Conservation (phyloP, 1,140 invertebrate species). For the Anthonomus grandis region DNA sequence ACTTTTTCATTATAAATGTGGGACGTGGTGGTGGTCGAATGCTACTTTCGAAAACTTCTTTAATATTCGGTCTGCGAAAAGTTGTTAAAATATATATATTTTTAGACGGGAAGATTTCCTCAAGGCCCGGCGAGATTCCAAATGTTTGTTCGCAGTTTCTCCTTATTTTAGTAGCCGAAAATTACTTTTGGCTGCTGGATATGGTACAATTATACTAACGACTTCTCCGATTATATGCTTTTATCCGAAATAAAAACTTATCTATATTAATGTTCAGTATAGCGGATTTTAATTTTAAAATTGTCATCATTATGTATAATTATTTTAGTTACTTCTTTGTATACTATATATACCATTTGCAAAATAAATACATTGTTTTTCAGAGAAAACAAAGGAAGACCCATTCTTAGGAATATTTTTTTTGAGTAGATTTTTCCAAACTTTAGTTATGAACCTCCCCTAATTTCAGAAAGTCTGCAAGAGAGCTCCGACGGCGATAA, state of each 20-base stretch:
- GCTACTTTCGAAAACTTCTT: conserved; percentile 11
- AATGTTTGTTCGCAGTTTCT: conserved; percentile 7
- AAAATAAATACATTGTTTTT: too few relatives aligned
- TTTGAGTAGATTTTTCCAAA: not conserved
- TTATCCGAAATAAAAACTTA: too few relatives aligned
- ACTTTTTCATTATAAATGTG: conserved; percentile 10
- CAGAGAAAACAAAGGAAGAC: too few relatives aligned
- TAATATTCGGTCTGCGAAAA: conserved; percentile 7
- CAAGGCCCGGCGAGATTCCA: not conserved
- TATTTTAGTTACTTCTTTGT: not conserved
- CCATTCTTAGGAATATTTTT: not conserved
- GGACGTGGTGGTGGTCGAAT: conserved; percentile 5
- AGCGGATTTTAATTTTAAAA: too few relatives aligned
- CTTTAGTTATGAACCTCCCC: not conserved
- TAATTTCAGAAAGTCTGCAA: conserved; percentile 39
- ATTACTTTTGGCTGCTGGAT: too few relatives aligned
- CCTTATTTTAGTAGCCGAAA: not conserved
- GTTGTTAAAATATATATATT: conserved; percentile 12
- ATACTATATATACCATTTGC: not conserved
- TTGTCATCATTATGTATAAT: too few relatives aligned
- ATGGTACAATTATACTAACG: too few relatives aligned
- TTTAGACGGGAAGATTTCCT: not conserved
- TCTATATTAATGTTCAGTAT: too few relatives aligned
- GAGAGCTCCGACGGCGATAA: conserved; percentile 58
- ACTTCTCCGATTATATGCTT: too few relatives aligned